A percentile compares a stretch with the other conserved stretches of the same genome.
Evolutionary conservation across 2,888 invertebrate species (phyloP).

Genomic region (Polyploca ridens): DNA sequence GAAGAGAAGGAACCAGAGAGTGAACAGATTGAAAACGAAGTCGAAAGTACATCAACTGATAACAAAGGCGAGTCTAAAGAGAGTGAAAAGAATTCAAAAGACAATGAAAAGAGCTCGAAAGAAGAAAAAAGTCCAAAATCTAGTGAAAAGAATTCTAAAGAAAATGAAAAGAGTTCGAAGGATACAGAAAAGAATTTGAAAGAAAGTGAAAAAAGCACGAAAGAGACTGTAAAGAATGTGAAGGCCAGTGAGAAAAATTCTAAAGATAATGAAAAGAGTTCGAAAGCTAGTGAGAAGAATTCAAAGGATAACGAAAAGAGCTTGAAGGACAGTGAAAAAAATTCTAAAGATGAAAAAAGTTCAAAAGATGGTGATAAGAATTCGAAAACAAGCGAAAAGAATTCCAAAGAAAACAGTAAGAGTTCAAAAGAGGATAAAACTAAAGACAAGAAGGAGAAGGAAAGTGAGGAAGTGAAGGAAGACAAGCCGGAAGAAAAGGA

Average conservation of each 20-base stretch:
- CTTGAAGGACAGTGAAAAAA: neutral
- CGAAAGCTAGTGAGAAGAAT: neutral
- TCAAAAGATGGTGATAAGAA: neutral
- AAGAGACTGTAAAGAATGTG: neutral
- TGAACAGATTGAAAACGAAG: slow-evolving; percentile 40
- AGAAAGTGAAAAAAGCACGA: neutral
- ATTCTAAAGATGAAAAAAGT: neutral
- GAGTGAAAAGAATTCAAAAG: neutral
- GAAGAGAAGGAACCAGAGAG: slow-evolving; percentile 32
- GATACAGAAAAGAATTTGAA: neutral
- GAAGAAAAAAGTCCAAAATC: neutral
- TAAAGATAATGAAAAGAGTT: neutral
- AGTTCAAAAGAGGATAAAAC: slow-evolving; percentile 32
- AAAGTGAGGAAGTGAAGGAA: slow-evolving; percentile 26
- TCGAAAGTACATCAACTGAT: neutral
- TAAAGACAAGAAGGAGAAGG: slow-evolving; percentile 24
- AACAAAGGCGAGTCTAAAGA: neutral
- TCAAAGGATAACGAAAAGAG: neutral
- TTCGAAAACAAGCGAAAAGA: neutral
- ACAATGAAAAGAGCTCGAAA: neutral
- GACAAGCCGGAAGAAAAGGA: slow-evolving; percentile 42
- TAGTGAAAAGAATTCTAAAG: neutral
- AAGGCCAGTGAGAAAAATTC: neutral
- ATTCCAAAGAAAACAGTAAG: neutral
- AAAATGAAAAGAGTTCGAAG: neutral